Evolutionary conservation across 2,888 invertebrate species (phyloP), one percentile per base, ranked within the genome.

Genomic region (Ormyrus pomaceus): DNA sequence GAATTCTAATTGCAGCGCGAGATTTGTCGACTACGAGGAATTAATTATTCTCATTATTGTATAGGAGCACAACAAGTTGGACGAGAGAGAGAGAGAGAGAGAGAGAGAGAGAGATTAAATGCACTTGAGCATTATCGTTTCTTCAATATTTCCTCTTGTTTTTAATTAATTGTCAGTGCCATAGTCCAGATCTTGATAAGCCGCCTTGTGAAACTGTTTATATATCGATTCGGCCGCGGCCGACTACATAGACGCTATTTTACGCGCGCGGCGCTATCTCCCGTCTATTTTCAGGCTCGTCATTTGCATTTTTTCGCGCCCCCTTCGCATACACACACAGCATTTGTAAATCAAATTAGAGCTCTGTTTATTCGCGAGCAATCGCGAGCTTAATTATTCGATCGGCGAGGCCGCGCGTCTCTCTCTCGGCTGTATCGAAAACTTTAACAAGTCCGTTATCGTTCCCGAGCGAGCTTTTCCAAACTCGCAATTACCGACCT

Each of bases 81-180:
- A 19, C 19, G 19, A 19, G 19, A 19, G 19, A 19, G 19, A 19
- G 1, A 1, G 19, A 19, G 1, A 1, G 72, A 78, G 19, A 19
- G 19, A 19, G 19, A 19, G 19, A 19, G 0, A 1, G 19, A 56
- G 34, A 77, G 72, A 78, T 78, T 78, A 61, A 78, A n/a, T 68
- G 53, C 66, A 66, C 77, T 65, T 61, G 53, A 59, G 51, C 10
- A 46, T 51, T 58, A 65, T 71, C 71, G 45, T n/a, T 7, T 8
- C 61, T 51, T 46, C 58, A 45, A 69, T 51, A 55, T 66, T 51
- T 55, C 46, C 66, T 48, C 88, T 87, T 88, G 88, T 89, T 89
- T 89, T 87, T 86, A 88, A 88, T 88, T 88, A 89, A 89, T 89
- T 89, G 88, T 85, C 85, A 86, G 87, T 86, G 86, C 85, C 87